Percentiles rank a stretch among this genome's conserved stretches.
Conservation (phyloP, 2,888 invertebrate genomes). For the Thumatha senex region DNA sequence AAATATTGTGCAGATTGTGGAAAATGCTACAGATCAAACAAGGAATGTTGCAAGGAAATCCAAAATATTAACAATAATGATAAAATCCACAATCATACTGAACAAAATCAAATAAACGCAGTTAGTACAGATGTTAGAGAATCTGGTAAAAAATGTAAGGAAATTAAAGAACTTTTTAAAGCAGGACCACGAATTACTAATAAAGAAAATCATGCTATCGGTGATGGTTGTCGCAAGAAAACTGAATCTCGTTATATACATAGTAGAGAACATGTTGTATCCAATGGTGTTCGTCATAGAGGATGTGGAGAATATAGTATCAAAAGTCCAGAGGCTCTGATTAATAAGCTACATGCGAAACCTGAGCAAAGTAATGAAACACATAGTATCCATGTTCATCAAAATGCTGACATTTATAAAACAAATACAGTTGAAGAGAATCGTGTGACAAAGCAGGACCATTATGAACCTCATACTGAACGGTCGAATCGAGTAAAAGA, state of each 20-base stretch:
- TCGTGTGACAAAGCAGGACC: not conserved
- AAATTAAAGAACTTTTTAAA: not conserved
- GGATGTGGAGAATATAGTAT: not conserved
- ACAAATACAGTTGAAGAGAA: not conserved
- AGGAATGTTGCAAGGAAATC: conserved; percentile 1
- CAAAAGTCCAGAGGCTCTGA: not conserved
- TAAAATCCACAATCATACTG: not conserved
- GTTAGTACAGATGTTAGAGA: not conserved
- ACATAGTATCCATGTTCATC: not conserved
- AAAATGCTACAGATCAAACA: not conserved
- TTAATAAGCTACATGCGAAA: too few relatives aligned
- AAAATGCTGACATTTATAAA: not conserved
- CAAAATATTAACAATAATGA: not conserved
- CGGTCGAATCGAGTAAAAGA: not conserved
- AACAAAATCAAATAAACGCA: not conserved
- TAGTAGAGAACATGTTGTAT: not conserved
- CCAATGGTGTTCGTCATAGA: not conserved
- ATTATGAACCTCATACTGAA: not conserved
- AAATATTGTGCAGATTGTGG: conserved; percentile 1
- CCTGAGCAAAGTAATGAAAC: not conserved
- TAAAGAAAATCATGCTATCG: not conserved
- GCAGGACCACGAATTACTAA: not conserved
- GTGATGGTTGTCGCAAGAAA: not conserved
- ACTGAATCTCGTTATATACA: not conserved
- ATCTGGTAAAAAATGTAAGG: not conserved